Conservation (phyloP, 2,888 invertebrate genomes). For the Listrodromus nycthemerus region DNA sequence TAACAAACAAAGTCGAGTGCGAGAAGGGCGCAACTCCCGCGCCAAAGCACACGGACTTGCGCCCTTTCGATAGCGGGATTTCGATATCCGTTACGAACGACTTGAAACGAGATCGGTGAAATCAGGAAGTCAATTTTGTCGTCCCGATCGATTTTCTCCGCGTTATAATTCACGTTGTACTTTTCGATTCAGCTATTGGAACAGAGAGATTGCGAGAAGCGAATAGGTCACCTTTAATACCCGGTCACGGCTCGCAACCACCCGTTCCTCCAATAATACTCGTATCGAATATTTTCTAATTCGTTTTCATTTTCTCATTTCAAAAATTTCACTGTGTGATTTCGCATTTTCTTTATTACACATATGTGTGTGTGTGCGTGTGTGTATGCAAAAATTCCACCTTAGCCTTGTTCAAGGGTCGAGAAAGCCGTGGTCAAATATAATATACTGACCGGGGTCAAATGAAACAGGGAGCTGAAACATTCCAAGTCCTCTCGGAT, state of each 20-base stretch:
- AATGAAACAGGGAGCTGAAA: no score
- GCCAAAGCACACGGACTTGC: neutral
- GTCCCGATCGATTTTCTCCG: slow-evolving; percentile 10
- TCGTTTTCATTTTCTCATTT: neutral
- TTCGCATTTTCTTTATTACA: no score
- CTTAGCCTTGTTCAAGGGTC: no score
- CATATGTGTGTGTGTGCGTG: no score
- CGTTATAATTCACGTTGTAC: slow-evolving; percentile 8
- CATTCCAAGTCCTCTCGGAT: no score
- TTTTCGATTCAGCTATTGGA: slow-evolving; percentile 14
- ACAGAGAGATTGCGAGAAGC: slow-evolving; percentile 14
- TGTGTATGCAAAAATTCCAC: neutral
- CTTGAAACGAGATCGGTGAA: slow-evolving; percentile 11
- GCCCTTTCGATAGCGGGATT: neutral
- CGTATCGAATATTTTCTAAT: slow-evolving; percentile 11
- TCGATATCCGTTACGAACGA: neutral
- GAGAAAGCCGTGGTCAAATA: no score
- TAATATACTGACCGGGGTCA: no score
- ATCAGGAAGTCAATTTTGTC: slow-evolving; percentile 25
- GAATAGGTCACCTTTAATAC: slow-evolving; percentile 49
- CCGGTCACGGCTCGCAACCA: slow-evolving; percentile 21
- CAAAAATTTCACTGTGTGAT: no score
- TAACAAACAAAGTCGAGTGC: neutral
- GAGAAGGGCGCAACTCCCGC: neutral
- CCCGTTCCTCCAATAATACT: neutral